Evolutionary conservation across 2,797 vertebrate genomes (phyloP), one percentile per base, ranked within the genome.

Genomic region (Cossypha heuglini): DNA sequence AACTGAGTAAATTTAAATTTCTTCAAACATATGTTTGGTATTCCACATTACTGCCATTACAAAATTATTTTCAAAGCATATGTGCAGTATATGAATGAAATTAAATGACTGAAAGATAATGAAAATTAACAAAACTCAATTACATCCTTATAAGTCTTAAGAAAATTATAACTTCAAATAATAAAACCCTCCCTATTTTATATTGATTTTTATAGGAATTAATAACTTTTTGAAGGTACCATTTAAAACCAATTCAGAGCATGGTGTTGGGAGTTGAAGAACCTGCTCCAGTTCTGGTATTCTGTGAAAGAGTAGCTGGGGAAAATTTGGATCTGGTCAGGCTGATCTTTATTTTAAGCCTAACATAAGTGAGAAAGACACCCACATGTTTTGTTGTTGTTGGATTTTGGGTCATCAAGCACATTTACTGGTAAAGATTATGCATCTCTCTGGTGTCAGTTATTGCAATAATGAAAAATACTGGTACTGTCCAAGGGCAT

Each of bases 111-210:
- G 11, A 73, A 86, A 71, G 46, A 31, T 38, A 48, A 63, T 17
- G 6, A 73, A 86, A 86, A 85, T 57, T 11, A 35, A 52, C 8
- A 88, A 75, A 94, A 21, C 5, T 54, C 22, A 43, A 45, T 66
- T 72, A 21, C 14, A 48, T 42, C 16, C 88, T 14, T 7, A 1
- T 13, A 90, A 48, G 2, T 16, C 31, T 63, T 62, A 13, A 79
- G 26, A 82, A 81, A 74, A 43, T 9, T 13, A 42, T 55, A 4
- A 46, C 28, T 61, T 61, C 4, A 51, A 52, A 40, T 46, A 75
- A 28, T 57, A 49, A 51, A 33, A 3, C 3, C 0, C 0, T 0
- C 2, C 4, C 2, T 52, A 28, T 17, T 80, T 69, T 82, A 62
- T 25, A n/a, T 8, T 26, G 6, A 37, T 3, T 52, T 82, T 52